Base-by-base conservation (phyloP, 2,888 invertebrate species). In the Andrena minutula region DNA sequence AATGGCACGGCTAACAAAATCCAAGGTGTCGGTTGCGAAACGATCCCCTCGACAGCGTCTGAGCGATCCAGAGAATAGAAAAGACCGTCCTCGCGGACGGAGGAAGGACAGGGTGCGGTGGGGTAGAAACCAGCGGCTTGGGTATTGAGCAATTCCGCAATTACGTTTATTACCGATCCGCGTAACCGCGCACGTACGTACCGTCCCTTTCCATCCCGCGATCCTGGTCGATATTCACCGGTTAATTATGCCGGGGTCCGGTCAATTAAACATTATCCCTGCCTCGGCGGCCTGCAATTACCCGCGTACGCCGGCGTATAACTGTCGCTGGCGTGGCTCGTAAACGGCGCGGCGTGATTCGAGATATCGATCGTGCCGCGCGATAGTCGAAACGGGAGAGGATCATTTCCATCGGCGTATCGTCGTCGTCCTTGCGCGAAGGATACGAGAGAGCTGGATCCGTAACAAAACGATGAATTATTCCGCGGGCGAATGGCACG, bases 91-190 rank as follows among this genome's bases (percentile, higher is more conserved):
- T 10, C 60, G 69, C 47, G 64, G 56, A n/a, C 53, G 47, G 56
- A 2, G 63, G 64, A 76, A 58, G 63, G 65, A 66, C 58, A 69
- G 82, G 85, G 79, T 69, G 82, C 72, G 84, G 75, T 75, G 79
- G 86, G 80, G 87, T 89, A 77, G 74, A 75, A 82, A 82, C 75
- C 73, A 85, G 80, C 64, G 65, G 79, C 78, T 75, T 66, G 79
- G 56, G 71, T 20, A 72, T 91, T 86, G 89, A 80, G 89, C 87
- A 89, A 91, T 88, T 88, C 87, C 41, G 82, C 84, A 91, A 91
- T 91, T 89, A 90, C 88, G 86, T 86, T 91, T 87, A 90, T 89
- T 87, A 81, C 86, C 85, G 85, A 86, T 88, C 78, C 64, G 82
- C 75, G 83, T 83, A 78, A 82, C 69, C 80, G 75, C 68, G 76